Evolutionary conservation across 2,797 vertebrate species (phyloP), one percentile per base, ranked within the genome.

Genomic region (Choloepus didactylus): DNA sequence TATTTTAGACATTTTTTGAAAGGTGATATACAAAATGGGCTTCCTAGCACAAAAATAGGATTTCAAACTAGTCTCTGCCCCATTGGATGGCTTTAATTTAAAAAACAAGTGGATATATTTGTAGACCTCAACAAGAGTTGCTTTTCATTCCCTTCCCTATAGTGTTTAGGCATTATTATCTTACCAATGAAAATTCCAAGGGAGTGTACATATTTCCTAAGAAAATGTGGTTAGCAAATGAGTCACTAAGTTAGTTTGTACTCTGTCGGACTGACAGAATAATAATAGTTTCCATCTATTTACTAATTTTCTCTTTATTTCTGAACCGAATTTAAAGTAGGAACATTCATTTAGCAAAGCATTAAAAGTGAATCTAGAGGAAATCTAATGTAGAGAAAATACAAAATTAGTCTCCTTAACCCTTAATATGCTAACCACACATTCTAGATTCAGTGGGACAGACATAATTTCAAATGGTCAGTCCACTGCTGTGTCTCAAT

Each of bases 101-200:
- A 86, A 93, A 46, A 95, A n/a, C 5, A 0, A 75, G 5, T 14
- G n/a, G 51, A 9, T 60, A 6, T 75, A 51, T 73, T 94, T 87
- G 41, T 80, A 93, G 27, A 6, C 10, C 72, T 90, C 44, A 89
- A 21, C 54, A 94, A 93, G 64, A 97, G 97, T 97, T 97, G 7
- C 59, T 93, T 96, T 96, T 91, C 66, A 77, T 94, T 98, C 84
- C 84, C 15, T 97, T 96, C 91, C 94, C 9, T 12, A 5, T 93
- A 92, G 23, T 59, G 64, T 31, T 96, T 91, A 76, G 73, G 49
- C 35, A 80, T 93, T 75, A 31, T 93, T 97, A 91, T 72, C n/a
- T 93, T 97, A 91, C 66, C 89, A 4, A 23, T 81, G 89, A 94
- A 7, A 95, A 35, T 76, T 97, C 84, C 35, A 93, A 60, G 59